phyloP scores from a whole-genome alignment of 1,140 invertebrate genomes.

The Drosophila bifasciata region DNA sequence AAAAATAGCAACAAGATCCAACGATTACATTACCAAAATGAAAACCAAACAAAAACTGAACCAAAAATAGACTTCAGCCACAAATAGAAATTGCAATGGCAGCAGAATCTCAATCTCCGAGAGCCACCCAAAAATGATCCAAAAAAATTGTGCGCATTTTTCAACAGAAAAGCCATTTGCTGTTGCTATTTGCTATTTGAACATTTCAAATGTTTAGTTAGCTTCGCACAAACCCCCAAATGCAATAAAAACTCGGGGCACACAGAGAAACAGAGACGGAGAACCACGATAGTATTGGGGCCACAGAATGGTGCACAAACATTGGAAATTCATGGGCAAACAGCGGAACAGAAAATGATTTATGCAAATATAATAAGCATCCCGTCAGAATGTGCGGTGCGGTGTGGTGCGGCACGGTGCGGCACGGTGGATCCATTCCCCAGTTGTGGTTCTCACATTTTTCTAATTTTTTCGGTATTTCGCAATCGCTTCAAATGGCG shows the following conservation, averaged over 20 bases:
- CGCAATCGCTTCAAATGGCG: slow-evolving; percentile 45
- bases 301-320: slow-evolving; percentile 24
- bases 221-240: slow-evolving; percentile 23
- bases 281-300: too few species aligned
- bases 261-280: slow-evolving; percentile 22
- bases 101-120: too few species aligned
- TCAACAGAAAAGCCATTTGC: slow-evolving; percentile 11
- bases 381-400: neutral
- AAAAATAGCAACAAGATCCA: neutral
- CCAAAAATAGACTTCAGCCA: slow-evolving; percentile 12
- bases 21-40: slow-evolving; percentile 1
- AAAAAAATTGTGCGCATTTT: slow-evolving; percentile 1
- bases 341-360: slow-evolving; percentile 27
- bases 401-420: too few species aligned
- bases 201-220: slow-evolving; percentile 36
- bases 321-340: slow-evolving; percentile 36
- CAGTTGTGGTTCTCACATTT: slow-evolving; percentile 10
- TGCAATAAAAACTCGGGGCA: slow-evolving; percentile 56
- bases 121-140: neutral
- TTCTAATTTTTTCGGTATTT: slow-evolving; percentile 33
- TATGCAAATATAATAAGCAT: slow-evolving; percentile 41
- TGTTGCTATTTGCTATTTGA: slow-evolving; percentile 17
- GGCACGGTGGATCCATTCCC: neutral
- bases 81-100: slow-evolving; percentile 3
- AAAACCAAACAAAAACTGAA: too few species aligned